Evolutionary conservation across 2,113 vertebrate species (phyloP).

Genomic region (Fulmarus glacialis): DNA sequence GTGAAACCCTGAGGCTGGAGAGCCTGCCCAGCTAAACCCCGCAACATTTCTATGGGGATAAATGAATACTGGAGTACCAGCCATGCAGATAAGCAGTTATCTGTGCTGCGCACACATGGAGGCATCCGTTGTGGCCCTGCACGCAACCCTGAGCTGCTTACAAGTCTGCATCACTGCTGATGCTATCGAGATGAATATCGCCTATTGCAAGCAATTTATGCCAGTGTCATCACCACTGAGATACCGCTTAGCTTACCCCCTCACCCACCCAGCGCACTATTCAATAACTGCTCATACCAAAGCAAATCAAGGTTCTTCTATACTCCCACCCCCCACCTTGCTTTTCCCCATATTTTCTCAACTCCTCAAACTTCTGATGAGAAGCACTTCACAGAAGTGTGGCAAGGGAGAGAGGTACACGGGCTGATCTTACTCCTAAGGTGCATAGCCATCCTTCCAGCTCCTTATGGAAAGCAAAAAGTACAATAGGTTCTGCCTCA

Average conservation of each 20-base stretch:
- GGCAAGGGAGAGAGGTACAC: fast-evolving
- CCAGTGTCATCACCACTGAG: neutral
- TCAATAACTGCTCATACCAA: neutral
- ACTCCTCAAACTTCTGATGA: neutral
- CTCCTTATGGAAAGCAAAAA: neutral
- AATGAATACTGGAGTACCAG: neutral
- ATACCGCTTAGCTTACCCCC: neutral
- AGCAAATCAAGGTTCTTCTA: neutral
- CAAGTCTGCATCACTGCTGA: neutral
- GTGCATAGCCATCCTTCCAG: neutral
- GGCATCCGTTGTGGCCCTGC: fast-evolving
- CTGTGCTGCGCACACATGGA: neutral
- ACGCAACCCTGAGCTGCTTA: neutral
- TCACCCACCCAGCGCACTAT: fast-evolving
- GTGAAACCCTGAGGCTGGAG: neutral
- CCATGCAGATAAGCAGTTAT: neutral
- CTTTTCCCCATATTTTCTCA: neutral
- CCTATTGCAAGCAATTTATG: neutral
- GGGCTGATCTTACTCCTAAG: neutral
- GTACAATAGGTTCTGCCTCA: neutral
- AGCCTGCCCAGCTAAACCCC: neutral
- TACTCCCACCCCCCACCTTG: neutral
- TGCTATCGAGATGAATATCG: neutral
- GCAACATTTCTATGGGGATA: neutral
- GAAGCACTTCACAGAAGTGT: neutral